Evolutionary conservation across 2,797 vertebrate genomes (phyloP), one percentile per base, ranked within the genome.

Genomic region (Babyrousa celebensis): DNA sequence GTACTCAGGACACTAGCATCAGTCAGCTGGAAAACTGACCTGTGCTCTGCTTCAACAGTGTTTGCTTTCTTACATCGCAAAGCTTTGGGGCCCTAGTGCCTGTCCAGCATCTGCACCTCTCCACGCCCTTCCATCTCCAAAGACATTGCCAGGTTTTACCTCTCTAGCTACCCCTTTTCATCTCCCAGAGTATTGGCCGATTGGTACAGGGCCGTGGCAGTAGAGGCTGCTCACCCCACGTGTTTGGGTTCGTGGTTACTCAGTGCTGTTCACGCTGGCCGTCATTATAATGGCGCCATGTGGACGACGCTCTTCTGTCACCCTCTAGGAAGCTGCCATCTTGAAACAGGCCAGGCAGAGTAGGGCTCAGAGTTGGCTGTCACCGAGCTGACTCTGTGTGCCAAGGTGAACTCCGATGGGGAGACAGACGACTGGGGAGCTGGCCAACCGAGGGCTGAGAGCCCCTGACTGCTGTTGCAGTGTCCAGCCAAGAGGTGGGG

Each of bases 301-400:
- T 86, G 20, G 16, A 86, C 0, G 6, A 23, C 54, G 12, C 54
- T 56, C 4, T 56, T 89, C 71, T 52, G 60, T 9, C 54, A 1
- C 36, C 70, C 40, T 77, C 63, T 43, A 68, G 52, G 60, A 94
- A 54, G 43, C 91, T 95, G 83, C 94, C 92, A 70, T 95, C 95
- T 96, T 94, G 85, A 97, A 94, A 89, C 6, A 89, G 82, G 62
- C 75, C 70, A 91, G 40, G 54, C 89, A 77, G 62, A 92, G 18
- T 29, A 54, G 58, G 62, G n/a, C 71, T 93, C 89, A 32, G 16
- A 68, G 6, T 63, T 62, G 43, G 62, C 80, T 74, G 12, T 91
- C 70, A 56, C 18, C 52, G 14, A 92, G 58, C 23, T 86, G 56
- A 92, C 25, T 67, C 65, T 60, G 12, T 74, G 23, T 87, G 85